Evolutionary conservation across 1,140 invertebrate genomes (phyloP), one percentile per base, ranked within the genome.

Genomic region (Camponotus floridanus): DNA sequence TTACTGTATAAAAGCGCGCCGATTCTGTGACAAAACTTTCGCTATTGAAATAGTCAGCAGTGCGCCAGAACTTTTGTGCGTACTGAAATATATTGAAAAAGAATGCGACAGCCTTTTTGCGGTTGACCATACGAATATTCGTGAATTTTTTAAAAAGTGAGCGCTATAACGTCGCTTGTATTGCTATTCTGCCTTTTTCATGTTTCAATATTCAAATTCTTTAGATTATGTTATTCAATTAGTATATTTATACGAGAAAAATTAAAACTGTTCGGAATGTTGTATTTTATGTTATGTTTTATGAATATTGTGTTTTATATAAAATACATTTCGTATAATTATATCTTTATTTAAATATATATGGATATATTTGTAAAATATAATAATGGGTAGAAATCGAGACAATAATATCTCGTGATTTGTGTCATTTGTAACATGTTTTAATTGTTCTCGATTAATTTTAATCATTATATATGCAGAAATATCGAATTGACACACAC

Each of bases 141-240:
- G 57, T 61, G 26, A 68, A 55, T 73, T 83, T 59, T 74, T n/a
- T 61, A 61, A 83, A 83, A 73, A 81, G 65, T 70, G 36, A 70
- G 31, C 9, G 65, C 33, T 39, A 61, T 74, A 81, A 45, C 55
- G 67, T 73, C 79, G 55, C 36, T 59, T 59, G 31, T 55, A 55
- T 61, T 73, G 39, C 13, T 51, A 51, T 51, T 15, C 48, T 51
- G 48, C 48, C 48, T 21, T 36, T 45, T 26, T 55, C 21, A 57
- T 4, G 26, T 26, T 61, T 62, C 55, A 8, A 21, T 61, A 26
- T 83, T 73, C 55, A 61, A 61, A n/a, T 21, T n/a, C 39, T n/a
- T 61, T 15, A 31, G 31, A 33, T 33, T 6, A 13, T 80, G 57
- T 76, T 76, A 45, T 68, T 80, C 48, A 51, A 9, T 57, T 31